Base-by-base conservation (phyloP, 1,140 invertebrate genomes). In the Macrosteles quadrilineatus region DNA sequence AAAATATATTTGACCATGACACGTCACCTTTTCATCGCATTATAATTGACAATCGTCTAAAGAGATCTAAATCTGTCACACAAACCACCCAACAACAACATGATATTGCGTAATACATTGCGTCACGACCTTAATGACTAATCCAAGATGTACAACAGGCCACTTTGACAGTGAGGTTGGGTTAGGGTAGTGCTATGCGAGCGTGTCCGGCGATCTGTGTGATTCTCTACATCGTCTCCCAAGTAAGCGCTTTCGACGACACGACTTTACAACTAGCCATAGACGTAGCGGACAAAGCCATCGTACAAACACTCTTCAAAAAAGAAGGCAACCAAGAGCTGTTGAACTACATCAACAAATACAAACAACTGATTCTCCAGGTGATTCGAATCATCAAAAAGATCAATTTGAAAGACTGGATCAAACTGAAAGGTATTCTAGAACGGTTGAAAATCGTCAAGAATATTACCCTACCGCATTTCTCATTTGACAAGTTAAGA, bases 261-360 rank as follows among this genome's bases (percentile, higher is more conserved):
- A 50, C 47, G n/a, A n/a, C 47, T 19, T n/a, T 50, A n/a, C 47
- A 50, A 21, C 21, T 50, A 3, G 47, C 47, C 14, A 4, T 50
- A 4, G 47, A 50, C 47, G 47, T 50, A 19, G 47, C 47, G 14
- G 47, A 50, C 21, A 50, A 50, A 21, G 21, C 47, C 4, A 50
- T 50, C 14, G 47, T 50, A 4, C 47, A 50, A 50, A 50, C 47
- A 19, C 47, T 50, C 14, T 50, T 50, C 47, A 50, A 50, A 19
- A 17, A 21, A 21, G 47, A 50, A 21, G 47, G 47, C 47, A 50
- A 50, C 47, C 47, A 50, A 50, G 47, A 50, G n/a, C 14, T 50
- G 2, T 50, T 50, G 4, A 50, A 19, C n/a, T 50, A 50, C 47
- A 50, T 50, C 6, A 50, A 50, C 47, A 50, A 50, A 21, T 50